phyloP scores from a whole-genome alignment of 2,888 invertebrate species.

The Pterostichus madidus region DNA sequence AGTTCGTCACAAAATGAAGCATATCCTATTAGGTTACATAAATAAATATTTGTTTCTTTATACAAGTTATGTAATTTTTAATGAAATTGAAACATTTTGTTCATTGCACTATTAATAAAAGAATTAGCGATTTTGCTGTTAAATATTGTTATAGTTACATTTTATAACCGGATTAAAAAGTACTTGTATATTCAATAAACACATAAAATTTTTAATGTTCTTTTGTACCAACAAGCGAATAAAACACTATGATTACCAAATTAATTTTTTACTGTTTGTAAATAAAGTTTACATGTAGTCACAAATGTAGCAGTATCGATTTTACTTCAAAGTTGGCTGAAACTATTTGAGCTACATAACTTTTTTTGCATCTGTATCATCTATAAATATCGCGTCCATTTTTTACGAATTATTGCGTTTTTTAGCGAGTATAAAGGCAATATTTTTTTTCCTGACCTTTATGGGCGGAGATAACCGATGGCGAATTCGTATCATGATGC shows the following conservation, averaged over 20 bases:
- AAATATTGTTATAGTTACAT: no score
- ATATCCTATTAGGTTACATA: no score
- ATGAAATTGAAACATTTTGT: no score
- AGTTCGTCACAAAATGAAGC: no score
- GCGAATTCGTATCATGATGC: not conserved
- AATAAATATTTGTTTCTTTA: no score
- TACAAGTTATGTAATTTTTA: no score
- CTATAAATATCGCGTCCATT: slow-evolving; percentile 12
- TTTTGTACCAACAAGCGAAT: no score
- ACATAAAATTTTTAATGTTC: not conserved
- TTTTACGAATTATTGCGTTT: slow-evolving; percentile 44
- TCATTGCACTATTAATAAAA: no score
- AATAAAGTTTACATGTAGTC: not conserved
- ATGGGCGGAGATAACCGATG: not conserved
- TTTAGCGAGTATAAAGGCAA: slow-evolving; percentile 28
- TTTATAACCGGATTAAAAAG: not conserved
- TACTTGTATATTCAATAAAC: not conserved
- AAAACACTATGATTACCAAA: not conserved
- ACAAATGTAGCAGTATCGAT: slow-evolving; percentile 5
- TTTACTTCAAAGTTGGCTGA: slow-evolving; percentile 28
- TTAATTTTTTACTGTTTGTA: not conserved
- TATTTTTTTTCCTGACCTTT: slow-evolving; percentile 38
- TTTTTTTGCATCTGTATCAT: slow-evolving; percentile 19
- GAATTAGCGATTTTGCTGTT: no score
- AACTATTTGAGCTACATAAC: slow-evolving; percentile 8